Conservation (phyloP, 2,797 vertebrate species). For the Lophotriccus pileatus region DNA sequence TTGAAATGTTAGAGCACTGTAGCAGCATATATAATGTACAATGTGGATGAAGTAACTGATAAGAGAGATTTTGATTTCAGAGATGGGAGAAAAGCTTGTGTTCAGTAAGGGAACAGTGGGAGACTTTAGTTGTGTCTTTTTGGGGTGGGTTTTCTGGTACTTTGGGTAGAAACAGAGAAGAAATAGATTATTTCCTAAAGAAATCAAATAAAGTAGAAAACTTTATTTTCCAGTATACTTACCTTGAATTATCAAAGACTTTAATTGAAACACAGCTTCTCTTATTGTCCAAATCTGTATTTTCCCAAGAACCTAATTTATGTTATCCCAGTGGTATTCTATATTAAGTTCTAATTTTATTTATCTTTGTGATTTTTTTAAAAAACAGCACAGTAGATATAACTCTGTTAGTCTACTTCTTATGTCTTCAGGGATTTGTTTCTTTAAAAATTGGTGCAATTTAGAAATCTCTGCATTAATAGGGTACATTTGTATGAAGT, state of each 20-base stretch:
- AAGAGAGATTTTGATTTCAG: background rate
- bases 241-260: background rate
- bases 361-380: background rate
- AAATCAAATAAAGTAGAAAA: slow-evolving; percentile 2
- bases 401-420: background rate
- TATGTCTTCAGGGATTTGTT: background rate
- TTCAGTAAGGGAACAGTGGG: background rate
- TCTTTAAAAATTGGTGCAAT: background rate
- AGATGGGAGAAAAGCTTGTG: background rate
- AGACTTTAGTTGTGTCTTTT: background rate
- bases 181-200: background rate
- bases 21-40: background rate
- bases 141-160: background rate
- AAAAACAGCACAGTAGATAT: background rate
- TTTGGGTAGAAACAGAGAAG: background rate
- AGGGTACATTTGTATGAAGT: slow-evolving; percentile 3
- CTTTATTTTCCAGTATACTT: background rate
- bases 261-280: background rate
- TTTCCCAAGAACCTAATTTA: background rate
- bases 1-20: background rate
- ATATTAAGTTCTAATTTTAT: background rate
- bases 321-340: background rate
- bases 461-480: slow-evolving; percentile 26
- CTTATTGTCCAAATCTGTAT: background rate
- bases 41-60: background rate